Percentiles rank a stretch among this genome's conserved stretches.
phyloP scores from a whole-genome alignment of 2,797 vertebrate genomes.

The Sebastiscus albofasciatus region DNA sequence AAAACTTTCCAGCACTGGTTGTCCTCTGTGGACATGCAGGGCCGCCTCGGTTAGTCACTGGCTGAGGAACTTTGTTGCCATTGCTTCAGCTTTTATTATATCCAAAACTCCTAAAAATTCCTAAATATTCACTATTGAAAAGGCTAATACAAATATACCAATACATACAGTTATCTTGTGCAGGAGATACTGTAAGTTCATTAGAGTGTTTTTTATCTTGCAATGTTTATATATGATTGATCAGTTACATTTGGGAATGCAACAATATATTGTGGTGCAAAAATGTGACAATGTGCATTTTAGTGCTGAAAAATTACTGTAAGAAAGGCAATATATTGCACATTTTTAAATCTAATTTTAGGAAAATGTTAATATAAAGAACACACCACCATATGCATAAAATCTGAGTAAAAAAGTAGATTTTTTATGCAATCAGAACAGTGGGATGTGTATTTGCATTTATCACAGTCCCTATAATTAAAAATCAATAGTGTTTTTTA shows the following conservation, averaged over 20 bases:
- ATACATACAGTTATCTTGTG: neutral
- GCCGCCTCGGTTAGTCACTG: conserved; percentile 41
- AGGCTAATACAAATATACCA: neutral
- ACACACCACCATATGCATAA: too few species aligned
- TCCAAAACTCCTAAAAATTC: neutral
- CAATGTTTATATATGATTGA: neutral
- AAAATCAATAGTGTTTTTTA: too few species aligned
- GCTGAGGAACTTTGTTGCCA: conserved; percentile 13
- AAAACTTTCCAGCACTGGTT: conserved; percentile 58
- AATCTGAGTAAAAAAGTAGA: too few species aligned
- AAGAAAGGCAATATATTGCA: too few species aligned
- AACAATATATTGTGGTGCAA: neutral
- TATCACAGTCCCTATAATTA: too few species aligned
- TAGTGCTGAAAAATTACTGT: neutral
- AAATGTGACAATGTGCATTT: neutral
- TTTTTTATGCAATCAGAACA: too few species aligned
- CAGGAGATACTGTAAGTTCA: neutral
- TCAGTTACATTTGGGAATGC: neutral
- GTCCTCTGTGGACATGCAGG: conserved; percentile 20
- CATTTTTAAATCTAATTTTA: too few species aligned
- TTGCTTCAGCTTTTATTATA: conserved; percentile 13
- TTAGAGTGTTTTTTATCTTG: neutral
- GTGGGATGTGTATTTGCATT: too few species aligned
- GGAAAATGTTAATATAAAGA: too few species aligned
- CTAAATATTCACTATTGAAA: neutral